These are phyloP conservation scores for Callopanchax toddi DNA, from an alignment of 2,113 vertebrate species.

Conservation along the genomic window DNA sequence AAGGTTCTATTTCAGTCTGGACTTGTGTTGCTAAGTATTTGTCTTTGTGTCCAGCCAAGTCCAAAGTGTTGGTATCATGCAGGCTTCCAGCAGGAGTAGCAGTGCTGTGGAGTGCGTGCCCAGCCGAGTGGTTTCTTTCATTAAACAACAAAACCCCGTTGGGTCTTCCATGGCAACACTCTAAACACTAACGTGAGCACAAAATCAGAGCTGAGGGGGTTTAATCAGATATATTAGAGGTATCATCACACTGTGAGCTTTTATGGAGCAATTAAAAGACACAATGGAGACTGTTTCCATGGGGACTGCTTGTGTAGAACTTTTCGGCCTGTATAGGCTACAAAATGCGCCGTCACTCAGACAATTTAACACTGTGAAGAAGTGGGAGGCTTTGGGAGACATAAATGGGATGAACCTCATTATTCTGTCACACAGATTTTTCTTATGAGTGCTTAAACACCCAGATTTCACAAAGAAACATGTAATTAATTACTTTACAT, in stretches of 20 bases:
- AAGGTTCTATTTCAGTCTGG: neutral
- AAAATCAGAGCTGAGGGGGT: slow-evolving; percentile 45
- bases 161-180: slow-evolving; percentile 55
- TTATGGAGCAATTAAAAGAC: slow-evolving; percentile 47
- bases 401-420: too few relatives aligned
- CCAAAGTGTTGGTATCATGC: slow-evolving; percentile 30
- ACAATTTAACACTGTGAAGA: too few relatives aligned
- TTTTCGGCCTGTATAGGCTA: slow-evolving; percentile 1
- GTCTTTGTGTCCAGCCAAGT: slow-evolving; percentile 14
- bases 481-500: too few relatives aligned
- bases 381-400: too few relatives aligned
- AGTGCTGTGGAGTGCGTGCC: slow-evolving; percentile 51
- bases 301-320: slow-evolving; percentile 22
- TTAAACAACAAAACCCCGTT: slow-evolving; percentile 43
- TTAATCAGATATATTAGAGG: slow-evolving; percentile 32
- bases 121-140: slow-evolving; percentile 42
- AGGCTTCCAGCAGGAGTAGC: slow-evolving; percentile 6
- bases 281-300: slow-evolving; percentile 39
- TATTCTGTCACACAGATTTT: too few relatives aligned
- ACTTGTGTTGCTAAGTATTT: neutral
- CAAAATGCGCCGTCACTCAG: too few relatives aligned
- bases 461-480: too few relatives aligned
- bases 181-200: slow-evolving; percentile 36
- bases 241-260: slow-evolving; percentile 21
- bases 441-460: too few relatives aligned